Conservation (phyloP, 2,888 invertebrate species). For the Pandemis corylana region DNA sequence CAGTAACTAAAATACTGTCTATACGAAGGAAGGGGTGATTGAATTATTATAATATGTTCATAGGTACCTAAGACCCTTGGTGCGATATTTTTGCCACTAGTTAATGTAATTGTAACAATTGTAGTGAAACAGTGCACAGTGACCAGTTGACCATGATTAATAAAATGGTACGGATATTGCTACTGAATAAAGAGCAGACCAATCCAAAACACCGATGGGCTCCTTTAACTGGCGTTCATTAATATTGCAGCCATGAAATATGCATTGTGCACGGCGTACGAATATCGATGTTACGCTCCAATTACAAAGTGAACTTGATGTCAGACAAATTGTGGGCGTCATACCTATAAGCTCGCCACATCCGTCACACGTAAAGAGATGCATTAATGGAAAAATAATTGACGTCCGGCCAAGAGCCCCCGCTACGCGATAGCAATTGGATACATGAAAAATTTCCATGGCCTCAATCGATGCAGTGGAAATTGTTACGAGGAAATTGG, state of each 20-base stretch:
- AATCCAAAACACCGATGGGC: neutral
- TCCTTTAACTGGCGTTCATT: constrained; percentile 37
- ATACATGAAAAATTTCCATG: constrained; percentile 26
- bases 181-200: neutral
- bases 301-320: constrained; percentile 62
- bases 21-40: too few species aligned
- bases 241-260: constrained; percentile 60
- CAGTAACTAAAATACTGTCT: too few species aligned
- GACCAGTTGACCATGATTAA: too few species aligned
- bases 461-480: constrained; percentile 9
- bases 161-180: too few species aligned
- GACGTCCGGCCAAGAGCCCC: constrained; percentile 44
- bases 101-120: too few species aligned
- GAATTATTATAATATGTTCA: too few species aligned
- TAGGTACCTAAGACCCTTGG: too few species aligned
- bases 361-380: constrained; percentile 31
- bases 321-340: constrained; percentile 48
- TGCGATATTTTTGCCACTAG: too few species aligned
- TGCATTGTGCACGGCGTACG: constrained; percentile 62
- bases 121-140: too few species aligned
- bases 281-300: constrained; percentile 67
- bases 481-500: constrained; percentile 21
- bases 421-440: neutral
- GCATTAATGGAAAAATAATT: constrained; percentile 61
- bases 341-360: constrained; percentile 42